phyloP scores from a whole-genome alignment of 2,888 invertebrate species.

The Yponomeuta sedellus region DNA sequence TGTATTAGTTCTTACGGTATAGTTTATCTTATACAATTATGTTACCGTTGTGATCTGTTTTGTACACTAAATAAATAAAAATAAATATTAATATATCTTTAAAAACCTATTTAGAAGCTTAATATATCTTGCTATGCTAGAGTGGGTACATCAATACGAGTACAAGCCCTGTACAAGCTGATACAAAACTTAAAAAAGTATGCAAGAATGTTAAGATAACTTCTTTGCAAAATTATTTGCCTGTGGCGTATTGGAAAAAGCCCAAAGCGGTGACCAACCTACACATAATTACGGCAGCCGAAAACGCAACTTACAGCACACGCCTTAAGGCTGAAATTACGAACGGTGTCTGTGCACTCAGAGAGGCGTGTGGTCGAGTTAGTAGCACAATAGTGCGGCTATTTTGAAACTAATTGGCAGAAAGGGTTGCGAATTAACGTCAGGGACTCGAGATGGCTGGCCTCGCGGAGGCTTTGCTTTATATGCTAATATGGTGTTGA shows the following conservation, averaged over 20 bases:
- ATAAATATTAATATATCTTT: too few species aligned
- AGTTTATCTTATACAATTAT: too few species aligned
- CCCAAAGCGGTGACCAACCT: conserved; percentile 47
- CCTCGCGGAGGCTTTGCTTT: conserved; percentile 36
- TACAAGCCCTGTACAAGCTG: too few species aligned
- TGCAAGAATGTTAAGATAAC: too few species aligned
- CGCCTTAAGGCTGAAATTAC: background rate
- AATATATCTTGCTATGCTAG: too few species aligned
- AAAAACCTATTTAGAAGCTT: too few species aligned
- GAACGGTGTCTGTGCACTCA: conserved; percentile 29
- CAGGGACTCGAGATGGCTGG: conserved; percentile 55
- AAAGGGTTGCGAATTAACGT: conserved; percentile 76
- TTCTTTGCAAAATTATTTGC: background rate
- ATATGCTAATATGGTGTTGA: background rate
- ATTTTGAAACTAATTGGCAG: conserved; percentile 76
- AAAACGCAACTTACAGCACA: background rate
- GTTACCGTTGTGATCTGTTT: too few species aligned
- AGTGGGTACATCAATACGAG: too few species aligned
- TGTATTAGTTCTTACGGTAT: too few species aligned
- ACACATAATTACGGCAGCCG: conserved; percentile 21
- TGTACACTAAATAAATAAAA: too few species aligned
- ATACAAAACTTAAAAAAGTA: too few species aligned
- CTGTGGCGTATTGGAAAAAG: background rate
- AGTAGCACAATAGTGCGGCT: conserved; percentile 71
- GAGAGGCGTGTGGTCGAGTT: conserved; percentile 60